Conservation (phyloP, 1,140 invertebrate species). For the Coelopa frigida region DNA sequence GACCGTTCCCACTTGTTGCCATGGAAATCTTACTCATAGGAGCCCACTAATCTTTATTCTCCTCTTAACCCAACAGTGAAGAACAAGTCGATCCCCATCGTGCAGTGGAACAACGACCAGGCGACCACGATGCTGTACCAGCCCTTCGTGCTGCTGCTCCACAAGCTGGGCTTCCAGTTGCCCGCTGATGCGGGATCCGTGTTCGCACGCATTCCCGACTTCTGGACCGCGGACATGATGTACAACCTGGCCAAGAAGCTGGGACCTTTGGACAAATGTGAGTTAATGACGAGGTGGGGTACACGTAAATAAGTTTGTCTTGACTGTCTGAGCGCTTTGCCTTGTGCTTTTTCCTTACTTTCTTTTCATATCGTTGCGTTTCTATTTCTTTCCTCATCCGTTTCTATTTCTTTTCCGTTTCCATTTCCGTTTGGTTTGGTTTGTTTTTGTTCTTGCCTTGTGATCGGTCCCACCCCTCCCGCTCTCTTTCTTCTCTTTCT, state of each 20-base stretch:
- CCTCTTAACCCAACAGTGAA: constrained; percentile 47
- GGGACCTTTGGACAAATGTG: constrained; percentile 54
- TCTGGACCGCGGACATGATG: constrained; percentile 62
- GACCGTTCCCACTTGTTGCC: background rate
- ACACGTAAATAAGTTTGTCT: constrained; percentile 1
- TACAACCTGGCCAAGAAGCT: constrained; percentile 59
- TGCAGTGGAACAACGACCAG: constrained; percentile 68
- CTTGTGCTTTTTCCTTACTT: constrained; percentile 5
- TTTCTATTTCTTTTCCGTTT: background rate
- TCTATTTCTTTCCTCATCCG: too few relatives aligned
- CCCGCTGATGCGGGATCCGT: constrained; percentile 60
- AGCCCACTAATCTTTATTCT: constrained; percentile 1
- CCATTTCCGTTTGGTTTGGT: background rate
- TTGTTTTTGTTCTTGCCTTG: background rate
- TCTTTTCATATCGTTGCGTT: too few relatives aligned
- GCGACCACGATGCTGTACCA: constrained; percentile 55
- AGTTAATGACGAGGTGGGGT: constrained; percentile 14
- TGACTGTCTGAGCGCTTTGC: constrained; percentile 1
- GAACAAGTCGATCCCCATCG: constrained; percentile 62
- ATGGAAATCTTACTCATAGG: too few relatives aligned
- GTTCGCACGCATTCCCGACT: constrained; percentile 66
- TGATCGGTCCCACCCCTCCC: constrained; percentile 14
- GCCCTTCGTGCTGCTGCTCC: constrained; percentile 60
- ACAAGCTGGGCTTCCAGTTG: constrained; percentile 65
- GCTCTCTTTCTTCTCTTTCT: constrained; percentile 25